phyloP scores from a whole-genome alignment of 2,888 invertebrate genomes.

The Encarsia formosa region DNA sequence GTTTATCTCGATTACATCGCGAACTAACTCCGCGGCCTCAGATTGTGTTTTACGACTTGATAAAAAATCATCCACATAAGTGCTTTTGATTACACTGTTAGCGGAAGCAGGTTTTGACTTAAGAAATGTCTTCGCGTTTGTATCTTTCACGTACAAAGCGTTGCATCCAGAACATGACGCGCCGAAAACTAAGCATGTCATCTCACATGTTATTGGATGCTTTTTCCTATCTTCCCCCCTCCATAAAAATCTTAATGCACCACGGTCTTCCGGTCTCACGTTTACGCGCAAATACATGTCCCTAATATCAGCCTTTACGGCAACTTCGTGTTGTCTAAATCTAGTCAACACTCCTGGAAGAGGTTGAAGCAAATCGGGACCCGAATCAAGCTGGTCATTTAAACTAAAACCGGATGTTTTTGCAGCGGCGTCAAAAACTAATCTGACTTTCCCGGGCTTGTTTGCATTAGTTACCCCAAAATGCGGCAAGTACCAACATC shows the following conservation, averaged over 20 bases:
- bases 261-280: background rate
- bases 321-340: slow-evolving; percentile 22
- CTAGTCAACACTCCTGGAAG: slow-evolving; percentile 22
- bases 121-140: slow-evolving; percentile 30
- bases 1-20: no score
- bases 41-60: slow-evolving; percentile 28
- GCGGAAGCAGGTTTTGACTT: slow-evolving; percentile 28
- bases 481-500: slow-evolving; percentile 5
- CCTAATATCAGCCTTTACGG: background rate
- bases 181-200: slow-evolving; percentile 34
- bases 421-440: slow-evolving; percentile 19
- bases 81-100: slow-evolving; percentile 30
- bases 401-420: background rate
- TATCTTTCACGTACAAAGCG: no score
- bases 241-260: slow-evolving; percentile 4
- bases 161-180: slow-evolving; percentile 22
- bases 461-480: slow-evolving; percentile 9
- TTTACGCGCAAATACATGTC: slow-evolving; percentile 9
- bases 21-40: slow-evolving; percentile 26
- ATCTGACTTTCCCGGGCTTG: slow-evolving; percentile 5
- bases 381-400: slow-evolving; percentile 8
- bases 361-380: slow-evolving; percentile 13
- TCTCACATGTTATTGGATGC: slow-evolving; percentile 20
- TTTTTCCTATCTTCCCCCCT: background rate
- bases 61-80: slow-evolving; percentile 35